Conservation (phyloP, 2,797 vertebrate species). For the Spinus pinus region DNA sequence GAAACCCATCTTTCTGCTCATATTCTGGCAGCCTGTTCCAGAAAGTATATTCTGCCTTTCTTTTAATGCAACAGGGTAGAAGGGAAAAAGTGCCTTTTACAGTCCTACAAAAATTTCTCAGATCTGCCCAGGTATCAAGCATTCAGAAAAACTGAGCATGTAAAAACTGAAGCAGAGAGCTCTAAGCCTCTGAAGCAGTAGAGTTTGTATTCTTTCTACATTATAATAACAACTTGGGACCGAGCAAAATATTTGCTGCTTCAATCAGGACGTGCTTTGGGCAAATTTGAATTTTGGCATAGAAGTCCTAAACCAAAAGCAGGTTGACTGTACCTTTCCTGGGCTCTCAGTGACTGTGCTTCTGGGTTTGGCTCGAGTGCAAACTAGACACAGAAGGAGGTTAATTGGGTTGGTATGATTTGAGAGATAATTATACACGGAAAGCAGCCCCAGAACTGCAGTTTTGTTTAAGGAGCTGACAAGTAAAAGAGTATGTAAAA, state of each 20-base stretch:
- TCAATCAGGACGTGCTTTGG: background rate
- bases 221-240: background rate
- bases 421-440: background rate
- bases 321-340: background rate
- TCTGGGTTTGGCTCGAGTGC: background rate
- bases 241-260: background rate
- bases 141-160: background rate
- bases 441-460: background rate
- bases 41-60: background rate
- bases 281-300: background rate
- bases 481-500: background rate
- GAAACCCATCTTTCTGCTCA: background rate
- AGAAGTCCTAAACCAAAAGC: background rate
- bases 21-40: background rate
- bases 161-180: background rate
- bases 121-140: background rate
- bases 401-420: background rate
- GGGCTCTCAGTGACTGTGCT: background rate
- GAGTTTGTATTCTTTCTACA: background rate
- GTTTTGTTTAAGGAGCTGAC: background rate
- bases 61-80: background rate
- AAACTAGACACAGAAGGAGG: background rate
- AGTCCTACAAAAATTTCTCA: background rate
- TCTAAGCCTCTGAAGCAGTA: background rate
- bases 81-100: background rate